phyloP scores from a whole-genome alignment of 2,888 invertebrate species.

The Zaprionus obscuricornis region DNA sequence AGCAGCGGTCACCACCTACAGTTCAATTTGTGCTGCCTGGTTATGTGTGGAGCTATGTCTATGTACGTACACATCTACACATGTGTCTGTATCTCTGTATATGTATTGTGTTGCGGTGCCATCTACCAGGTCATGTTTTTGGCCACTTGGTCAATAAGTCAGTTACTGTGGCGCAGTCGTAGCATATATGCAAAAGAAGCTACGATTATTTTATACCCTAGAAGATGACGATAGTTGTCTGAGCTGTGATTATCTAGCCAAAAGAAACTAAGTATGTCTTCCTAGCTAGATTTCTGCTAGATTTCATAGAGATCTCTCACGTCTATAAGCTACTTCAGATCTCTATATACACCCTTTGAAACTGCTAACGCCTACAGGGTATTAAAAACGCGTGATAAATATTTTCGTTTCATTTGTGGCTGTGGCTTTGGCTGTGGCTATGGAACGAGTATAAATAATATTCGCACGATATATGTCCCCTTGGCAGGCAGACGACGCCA shows the following conservation, averaged over 20 bases:
- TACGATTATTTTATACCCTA: slow-evolving; percentile 18
- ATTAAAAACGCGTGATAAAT: slow-evolving; percentile 70
- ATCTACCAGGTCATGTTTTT: slow-evolving; percentile 56
- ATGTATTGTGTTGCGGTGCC: slow-evolving; percentile 16
- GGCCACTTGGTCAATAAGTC: slow-evolving; percentile 68
- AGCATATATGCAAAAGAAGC: background rate
- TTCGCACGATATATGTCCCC: slow-evolving; percentile 82
- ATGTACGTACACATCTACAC: too few relatives aligned
- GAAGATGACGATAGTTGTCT: too few relatives aligned
- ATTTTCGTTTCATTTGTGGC: slow-evolving; percentile 64
- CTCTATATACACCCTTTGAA: too few relatives aligned
- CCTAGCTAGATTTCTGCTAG: too few relatives aligned
- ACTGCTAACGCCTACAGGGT: slow-evolving; percentile 41
- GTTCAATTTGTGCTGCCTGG: slow-evolving; percentile 71
- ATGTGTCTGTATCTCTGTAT: background rate
- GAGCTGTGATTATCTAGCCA: too few relatives aligned
- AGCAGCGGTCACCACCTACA: slow-evolving; percentile 78
- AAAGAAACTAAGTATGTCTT: too few relatives aligned
- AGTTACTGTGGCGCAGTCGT: slow-evolving; percentile 37
- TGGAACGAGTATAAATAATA: slow-evolving; percentile 79
- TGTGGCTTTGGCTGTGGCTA: slow-evolving; percentile 42
- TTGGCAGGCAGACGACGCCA: slow-evolving; percentile 62
- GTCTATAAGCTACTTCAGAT: too few relatives aligned
- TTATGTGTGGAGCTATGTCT: slow-evolving; percentile 34
- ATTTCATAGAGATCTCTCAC: too few relatives aligned